Evolutionary conservation across 2,113 vertebrate species (phyloP).

Genomic region (Cynocephalus volans): DNA sequence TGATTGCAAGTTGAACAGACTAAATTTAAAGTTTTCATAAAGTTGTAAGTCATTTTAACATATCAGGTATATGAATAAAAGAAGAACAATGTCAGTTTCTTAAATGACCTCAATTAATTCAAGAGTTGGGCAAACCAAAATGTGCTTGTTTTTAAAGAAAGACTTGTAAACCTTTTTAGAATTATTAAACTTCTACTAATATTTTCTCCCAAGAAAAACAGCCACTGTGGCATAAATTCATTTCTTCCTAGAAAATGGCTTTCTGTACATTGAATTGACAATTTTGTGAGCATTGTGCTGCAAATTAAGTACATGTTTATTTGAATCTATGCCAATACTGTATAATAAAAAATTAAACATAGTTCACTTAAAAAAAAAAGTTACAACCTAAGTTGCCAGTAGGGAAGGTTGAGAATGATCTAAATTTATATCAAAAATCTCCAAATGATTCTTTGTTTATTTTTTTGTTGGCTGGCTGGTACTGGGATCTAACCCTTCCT

Average conservation of each 20-base stretch:
- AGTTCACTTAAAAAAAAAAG: background rate
- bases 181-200: background rate
- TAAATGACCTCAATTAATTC: conserved; percentile 4
- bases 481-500: too few relatives aligned
- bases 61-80: background rate
- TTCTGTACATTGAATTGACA: background rate
- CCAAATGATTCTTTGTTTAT: background rate
- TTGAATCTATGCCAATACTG: background rate
- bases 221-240: background rate
- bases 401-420: background rate
- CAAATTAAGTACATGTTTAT: conserved; percentile 17
- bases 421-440: background rate
- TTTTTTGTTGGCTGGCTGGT: too few relatives aligned
- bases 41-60: background rate
- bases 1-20: background rate
- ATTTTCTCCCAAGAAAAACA: background rate
- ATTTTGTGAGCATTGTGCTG: background rate
- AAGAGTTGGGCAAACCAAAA: background rate
- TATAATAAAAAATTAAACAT: background rate
- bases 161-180: background rate
- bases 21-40: conserved; percentile 18
- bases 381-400: background rate
- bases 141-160: background rate
- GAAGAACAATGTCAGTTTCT: background rate
- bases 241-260: background rate